Evolutionary conservation across 2,888 invertebrate species (phyloP), one percentile per base, ranked within the genome.

Genomic region (Folsomia candida): DNA sequence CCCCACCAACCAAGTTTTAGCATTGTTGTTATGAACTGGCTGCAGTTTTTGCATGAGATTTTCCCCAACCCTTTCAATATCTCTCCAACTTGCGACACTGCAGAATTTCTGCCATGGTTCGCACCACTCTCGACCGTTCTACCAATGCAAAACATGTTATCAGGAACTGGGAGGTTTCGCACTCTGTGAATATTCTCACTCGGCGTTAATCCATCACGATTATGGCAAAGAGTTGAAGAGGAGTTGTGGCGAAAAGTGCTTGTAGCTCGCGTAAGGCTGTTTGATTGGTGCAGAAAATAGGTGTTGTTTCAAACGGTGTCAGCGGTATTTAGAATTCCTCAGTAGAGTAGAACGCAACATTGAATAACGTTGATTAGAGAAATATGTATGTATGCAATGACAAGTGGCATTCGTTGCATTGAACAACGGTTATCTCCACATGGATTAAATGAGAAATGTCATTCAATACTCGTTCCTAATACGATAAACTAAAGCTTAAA

Each of bases 271-370:
- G n/a, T n/a, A 4, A 37, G 14, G 37, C 14, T 37, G 14, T 11
- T 24, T 25, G 24, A 59, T 59, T 59, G 59, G 59, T 26, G 22
- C 2, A 59, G 25, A 59, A 24, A 11, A 26, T 11, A 59, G 59
- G 59, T 59, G 54, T 59, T 59, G 20, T 6, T 59, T 59, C 26
- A 24, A 59, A 59, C 22, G 25, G 20, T 22, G 22, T 20, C 25
- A 59, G 59, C 59, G 59, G 59, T 59, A 24, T 57, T 57, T 20
- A 6, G n/a, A n/a, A n/a, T 4, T 57, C n/a, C n/a, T n/a, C 57
- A 57, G 57, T 57, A n/a, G 57, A 57, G 57, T 57, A 20, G 26
- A 59, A 59, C 26, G 59, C 59, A 59, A 59, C 14, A 18, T 14
- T 26, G n/a, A 67, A 37, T 37, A n/a, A n/a, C n/a, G n/a, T n/a